These are phyloP conservation scores for Chloromyia formosa DNA, from an alignment of 2,888 invertebrate genomes.

Conservation along the genomic window DNA sequence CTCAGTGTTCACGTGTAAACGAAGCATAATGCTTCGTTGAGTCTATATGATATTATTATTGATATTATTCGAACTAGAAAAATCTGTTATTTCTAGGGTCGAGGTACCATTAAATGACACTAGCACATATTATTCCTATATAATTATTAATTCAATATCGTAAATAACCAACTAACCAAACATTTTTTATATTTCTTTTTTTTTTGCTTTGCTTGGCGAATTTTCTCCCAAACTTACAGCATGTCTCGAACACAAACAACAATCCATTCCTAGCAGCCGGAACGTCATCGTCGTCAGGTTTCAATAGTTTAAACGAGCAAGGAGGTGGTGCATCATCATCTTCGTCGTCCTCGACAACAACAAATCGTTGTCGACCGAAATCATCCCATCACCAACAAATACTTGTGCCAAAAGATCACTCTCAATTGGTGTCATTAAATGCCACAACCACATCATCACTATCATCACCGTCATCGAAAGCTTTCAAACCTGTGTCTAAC, in stretches of 20 bases:
- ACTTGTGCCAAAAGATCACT: constrained; percentile 54
- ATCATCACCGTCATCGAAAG: constrained; percentile 48
- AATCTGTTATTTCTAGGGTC: too few relatives aligned
- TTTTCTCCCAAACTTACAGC: constrained; percentile 43
- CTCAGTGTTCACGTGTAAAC: too few relatives aligned
- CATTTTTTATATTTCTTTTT: not conserved
- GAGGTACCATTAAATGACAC: too few relatives aligned
- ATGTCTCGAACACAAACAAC: constrained; percentile 50
- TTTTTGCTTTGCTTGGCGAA: too few relatives aligned
- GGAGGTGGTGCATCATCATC: constrained; percentile 47
- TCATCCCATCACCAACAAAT: constrained; percentile 52
- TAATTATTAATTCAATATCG: not conserved
- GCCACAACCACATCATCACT: constrained; percentile 53
- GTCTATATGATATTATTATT: too few relatives aligned
- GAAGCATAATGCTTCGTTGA: too few relatives aligned
- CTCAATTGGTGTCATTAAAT: constrained; percentile 50
- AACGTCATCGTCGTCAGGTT: constrained; percentile 52
- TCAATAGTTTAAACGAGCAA: constrained; percentile 49
- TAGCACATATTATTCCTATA: too few relatives aligned
- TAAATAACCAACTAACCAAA: not conserved
- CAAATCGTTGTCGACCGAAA: constrained; percentile 53
- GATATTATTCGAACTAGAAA: too few relatives aligned
- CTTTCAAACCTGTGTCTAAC: not conserved
- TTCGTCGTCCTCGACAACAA: constrained; percentile 50
- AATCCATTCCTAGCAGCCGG: constrained; percentile 62